Evolutionary conservation across 2,888 invertebrate genomes (phyloP).

Genomic region (Tiphia femorata): DNA sequence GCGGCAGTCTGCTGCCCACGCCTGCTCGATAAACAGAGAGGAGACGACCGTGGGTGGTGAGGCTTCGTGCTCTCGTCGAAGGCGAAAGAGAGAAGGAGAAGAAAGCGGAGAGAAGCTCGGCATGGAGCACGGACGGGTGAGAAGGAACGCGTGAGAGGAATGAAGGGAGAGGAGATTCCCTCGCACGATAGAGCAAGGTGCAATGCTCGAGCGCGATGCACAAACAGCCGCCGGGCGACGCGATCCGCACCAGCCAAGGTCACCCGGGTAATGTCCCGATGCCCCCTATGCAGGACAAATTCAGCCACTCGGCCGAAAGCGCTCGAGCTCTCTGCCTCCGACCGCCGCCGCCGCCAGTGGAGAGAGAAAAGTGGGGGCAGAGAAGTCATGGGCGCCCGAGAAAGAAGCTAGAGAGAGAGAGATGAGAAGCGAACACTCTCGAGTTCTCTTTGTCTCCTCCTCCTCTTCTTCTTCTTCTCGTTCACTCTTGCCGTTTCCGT

Average conservation of each 20-base stretch:
- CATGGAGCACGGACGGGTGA: neutral
- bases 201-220: conserved; percentile 61
- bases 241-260: conserved; percentile 63
- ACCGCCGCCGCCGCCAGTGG: too few relatives aligned
- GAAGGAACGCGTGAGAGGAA: neutral
- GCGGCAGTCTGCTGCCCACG: too few relatives aligned
- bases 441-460: neutral
- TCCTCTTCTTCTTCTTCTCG: conserved; percentile 6
- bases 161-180: conserved; percentile 24
- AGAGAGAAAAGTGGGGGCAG: conserved; percentile 4
- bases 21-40: conserved; percentile 37
- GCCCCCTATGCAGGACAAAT: conserved; percentile 68
- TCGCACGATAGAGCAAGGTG: conserved; percentile 66
- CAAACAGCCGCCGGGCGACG: conserved; percentile 59
- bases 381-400: conserved; percentile 6
- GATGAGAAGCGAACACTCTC: neutral
- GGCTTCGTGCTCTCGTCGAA: conserved; percentile 4
- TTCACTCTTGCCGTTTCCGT: conserved; percentile 6
- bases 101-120: conserved; percentile 3
- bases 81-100: conserved; percentile 23
- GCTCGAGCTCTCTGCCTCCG: too few relatives aligned
- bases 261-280: conserved; percentile 69
- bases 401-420: neutral
- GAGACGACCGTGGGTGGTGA: conserved; percentile 37
- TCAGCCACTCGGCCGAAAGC: conserved; percentile 53